These are phyloP conservation scores for Taenioides sp. DNA, from an alignment of 2,797 vertebrate species.

Conservation along the genomic window DNA sequence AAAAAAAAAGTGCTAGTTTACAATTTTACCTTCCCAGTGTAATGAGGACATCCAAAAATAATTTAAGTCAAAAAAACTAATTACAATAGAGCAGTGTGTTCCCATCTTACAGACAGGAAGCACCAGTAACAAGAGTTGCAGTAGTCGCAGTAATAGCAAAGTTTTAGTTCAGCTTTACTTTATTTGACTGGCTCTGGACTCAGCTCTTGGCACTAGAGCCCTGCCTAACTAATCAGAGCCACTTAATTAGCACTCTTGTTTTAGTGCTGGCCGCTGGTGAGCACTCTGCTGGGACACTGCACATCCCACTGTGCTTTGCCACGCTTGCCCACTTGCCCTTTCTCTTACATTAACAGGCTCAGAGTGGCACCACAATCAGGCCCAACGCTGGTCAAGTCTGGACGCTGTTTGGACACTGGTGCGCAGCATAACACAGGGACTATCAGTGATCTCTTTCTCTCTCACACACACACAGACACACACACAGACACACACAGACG, in stretches of 20 bases:
- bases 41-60: no score
- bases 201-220: conserved; percentile 23
- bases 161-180: conserved; percentile 3
- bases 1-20: no score
- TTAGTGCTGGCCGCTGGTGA: conserved; percentile 27
- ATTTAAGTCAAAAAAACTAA: background rate
- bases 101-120: background rate
- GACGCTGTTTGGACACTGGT: background rate
- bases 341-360: conserved; percentile 39
- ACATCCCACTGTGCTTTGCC: conserved; percentile 15
- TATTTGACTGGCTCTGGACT: conserved; percentile 31
- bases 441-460: conserved; percentile 12
- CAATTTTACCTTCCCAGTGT: no score
- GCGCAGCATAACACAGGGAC: conserved; percentile 18
- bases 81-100: background rate
- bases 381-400: conserved; percentile 18
- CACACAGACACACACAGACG: background rate
- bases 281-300: conserved; percentile 13
- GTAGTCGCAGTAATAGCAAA: background rate
- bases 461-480: no score
- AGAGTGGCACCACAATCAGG: conserved; percentile 45
- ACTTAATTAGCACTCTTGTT: conserved; percentile 50
- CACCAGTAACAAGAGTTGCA: background rate
- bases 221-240: conserved; percentile 44
- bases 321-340: conserved; percentile 6